A percentile compares a stretch with the other conserved stretches of the same genome.
Evolutionary conservation across 2,797 vertebrate genomes (phyloP).

Genomic region (Neomorphus geoffroyi): DNA sequence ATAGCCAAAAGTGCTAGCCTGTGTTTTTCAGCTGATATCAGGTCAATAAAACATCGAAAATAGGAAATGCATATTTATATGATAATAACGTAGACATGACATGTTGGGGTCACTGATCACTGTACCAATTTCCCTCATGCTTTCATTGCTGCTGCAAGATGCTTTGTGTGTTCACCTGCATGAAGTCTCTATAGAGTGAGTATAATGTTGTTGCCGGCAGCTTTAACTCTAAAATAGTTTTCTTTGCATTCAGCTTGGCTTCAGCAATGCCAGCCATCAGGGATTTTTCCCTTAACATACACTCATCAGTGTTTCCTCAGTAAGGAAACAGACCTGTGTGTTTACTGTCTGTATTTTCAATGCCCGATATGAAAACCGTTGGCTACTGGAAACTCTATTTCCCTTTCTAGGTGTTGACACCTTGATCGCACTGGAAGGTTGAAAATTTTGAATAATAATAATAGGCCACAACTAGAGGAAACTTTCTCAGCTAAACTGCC

Average conservation of each 20-base stretch:
- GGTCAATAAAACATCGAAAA: slow-evolving; percentile 14
- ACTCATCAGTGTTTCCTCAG: not conserved
- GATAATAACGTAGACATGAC: not conserved
- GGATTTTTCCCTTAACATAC: not conserved
- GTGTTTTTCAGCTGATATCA: not conserved
- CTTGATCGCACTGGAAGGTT: not conserved
- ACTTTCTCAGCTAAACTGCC: not conserved
- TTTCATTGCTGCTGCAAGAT: not conserved
- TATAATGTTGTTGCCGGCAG: not conserved
- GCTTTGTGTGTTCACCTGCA: not conserved
- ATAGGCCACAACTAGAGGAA: not conserved
- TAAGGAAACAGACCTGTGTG: not conserved
- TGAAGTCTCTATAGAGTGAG: not conserved
- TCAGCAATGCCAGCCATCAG: not conserved
- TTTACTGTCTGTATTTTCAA: not conserved
- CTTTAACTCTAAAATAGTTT: not conserved
- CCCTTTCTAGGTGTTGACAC: not conserved
- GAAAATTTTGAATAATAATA: not conserved
- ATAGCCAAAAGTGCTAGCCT: not conserved
- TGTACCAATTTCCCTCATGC: not conserved
- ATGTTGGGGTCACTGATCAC: not conserved
- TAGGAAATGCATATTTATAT: not conserved
- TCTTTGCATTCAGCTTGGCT: not conserved
- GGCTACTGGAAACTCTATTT: not conserved
- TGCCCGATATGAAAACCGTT: not conserved